These are phyloP conservation scores for Nannoperca australis DNA, from an alignment of 2,797 vertebrate genomes.

Conservation along the genomic window DNA sequence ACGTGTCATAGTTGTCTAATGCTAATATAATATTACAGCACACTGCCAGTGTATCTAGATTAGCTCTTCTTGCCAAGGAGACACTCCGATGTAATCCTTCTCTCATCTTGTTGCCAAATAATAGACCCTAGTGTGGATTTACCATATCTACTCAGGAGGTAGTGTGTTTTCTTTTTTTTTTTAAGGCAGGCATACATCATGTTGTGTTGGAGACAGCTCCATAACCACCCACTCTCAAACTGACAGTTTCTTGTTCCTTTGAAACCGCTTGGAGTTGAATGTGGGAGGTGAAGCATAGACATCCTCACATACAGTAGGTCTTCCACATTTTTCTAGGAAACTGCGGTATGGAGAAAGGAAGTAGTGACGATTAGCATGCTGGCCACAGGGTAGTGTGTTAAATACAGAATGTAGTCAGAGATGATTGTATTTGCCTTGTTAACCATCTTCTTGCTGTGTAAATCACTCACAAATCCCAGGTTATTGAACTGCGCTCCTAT, in stretches of 20 bases:
- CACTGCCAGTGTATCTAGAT: constrained; percentile 3
- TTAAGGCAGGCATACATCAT: constrained; percentile 23
- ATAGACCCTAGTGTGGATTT: neutral
- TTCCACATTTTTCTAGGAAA: constrained; percentile 11
- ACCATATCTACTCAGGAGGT: constrained; percentile 1
- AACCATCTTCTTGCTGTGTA: neutral
- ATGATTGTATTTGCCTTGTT: constrained; percentile 11
- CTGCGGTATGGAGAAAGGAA: neutral
- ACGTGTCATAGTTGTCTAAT: neutral
- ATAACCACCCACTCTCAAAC: constrained; percentile 52
- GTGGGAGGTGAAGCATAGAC: constrained; percentile 54
- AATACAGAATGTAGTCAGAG: neutral
- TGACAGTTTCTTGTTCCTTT: constrained; percentile 53
- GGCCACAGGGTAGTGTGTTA: neutral
- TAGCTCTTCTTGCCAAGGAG: constrained; percentile 10
- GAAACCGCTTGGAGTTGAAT: constrained; percentile 38
- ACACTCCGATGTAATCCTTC: neutral
- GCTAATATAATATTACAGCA: neutral
- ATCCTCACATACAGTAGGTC: constrained; percentile 21
- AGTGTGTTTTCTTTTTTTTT: constrained; percentile 2
- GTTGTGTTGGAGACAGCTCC: constrained; percentile 36
- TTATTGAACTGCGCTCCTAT: neutral
- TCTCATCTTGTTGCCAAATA: neutral
- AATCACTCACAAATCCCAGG: neutral
- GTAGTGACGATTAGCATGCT: neutral